Conservation (phyloP, 2,888 invertebrate species). For the Folsomia manolachei region DNA sequence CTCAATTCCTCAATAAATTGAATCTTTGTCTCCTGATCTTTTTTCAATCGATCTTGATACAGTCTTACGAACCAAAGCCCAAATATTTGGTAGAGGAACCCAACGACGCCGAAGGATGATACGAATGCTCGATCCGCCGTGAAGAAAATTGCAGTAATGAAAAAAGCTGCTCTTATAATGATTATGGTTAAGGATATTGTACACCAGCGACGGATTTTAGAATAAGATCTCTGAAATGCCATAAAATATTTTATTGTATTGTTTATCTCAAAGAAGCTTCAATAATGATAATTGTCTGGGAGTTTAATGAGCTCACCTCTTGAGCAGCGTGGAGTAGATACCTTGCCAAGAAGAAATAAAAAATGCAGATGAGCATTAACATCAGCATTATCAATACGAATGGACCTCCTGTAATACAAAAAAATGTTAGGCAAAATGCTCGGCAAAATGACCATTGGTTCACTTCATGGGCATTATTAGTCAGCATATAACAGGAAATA, state of each 20-base stretch:
- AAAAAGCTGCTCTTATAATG: conserved; percentile 25
- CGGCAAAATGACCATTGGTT: too few relatives aligned
- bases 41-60: conserved; percentile 15
- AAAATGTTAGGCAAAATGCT: too few relatives aligned
- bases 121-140: conserved; percentile 20
- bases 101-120: conserved; percentile 29
- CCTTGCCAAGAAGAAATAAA: conserved; percentile 30
- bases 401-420: conserved; percentile 28
- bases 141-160: conserved; percentile 21
- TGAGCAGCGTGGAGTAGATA: conserved; percentile 26
- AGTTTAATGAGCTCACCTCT: conserved; percentile 26
- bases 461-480: too few relatives aligned
- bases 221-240: conserved; percentile 21
- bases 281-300: too few relatives aligned
- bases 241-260: conserved; percentile 12
- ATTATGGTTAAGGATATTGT: conserved; percentile 22
- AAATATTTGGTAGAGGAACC: conserved; percentile 34
- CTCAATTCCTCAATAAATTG: neutral
- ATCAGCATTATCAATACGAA: conserved; percentile 31
- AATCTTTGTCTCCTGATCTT: conserved; percentile 8
- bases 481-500: too few relatives aligned
- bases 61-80: conserved; percentile 25
- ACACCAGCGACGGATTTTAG: conserved; percentile 27
- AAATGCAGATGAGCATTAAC: conserved; percentile 14
- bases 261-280: neutral